A percentile compares a stretch with the other conserved stretches of the same genome.
Conservation (phyloP, 2,797 vertebrate species). For the Uromys caudimaculatus region DNA sequence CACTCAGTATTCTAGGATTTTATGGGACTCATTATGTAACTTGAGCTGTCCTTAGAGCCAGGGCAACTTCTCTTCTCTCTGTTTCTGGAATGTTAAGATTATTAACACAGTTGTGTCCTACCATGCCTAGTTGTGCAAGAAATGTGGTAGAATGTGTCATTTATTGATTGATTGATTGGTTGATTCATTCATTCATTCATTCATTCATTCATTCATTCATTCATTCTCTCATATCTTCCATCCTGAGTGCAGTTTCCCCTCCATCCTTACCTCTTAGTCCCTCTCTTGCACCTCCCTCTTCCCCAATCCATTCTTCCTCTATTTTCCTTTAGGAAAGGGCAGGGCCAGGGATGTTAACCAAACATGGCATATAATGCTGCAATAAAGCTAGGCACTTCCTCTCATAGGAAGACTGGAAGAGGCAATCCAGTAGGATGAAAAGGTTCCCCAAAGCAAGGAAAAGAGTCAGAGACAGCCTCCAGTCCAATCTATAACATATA, state of each 20-base stretch:
- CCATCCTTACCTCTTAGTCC: not conserved
- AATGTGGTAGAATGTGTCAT: not conserved
- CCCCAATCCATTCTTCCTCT: not conserved
- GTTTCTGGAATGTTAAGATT: no score
- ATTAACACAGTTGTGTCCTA: not conserved
- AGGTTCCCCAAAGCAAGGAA: not conserved
- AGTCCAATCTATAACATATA: not conserved
- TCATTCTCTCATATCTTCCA: not conserved
- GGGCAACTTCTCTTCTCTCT: not conserved
- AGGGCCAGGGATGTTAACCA: not conserved
- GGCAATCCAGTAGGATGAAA: not conserved
- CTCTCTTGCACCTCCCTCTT: not conserved
- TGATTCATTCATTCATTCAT: no score
- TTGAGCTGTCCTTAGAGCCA: not conserved
- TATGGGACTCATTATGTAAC: not conserved
- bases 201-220: not conserved
- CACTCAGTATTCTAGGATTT: not conserved
- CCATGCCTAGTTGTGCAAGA: not conserved
- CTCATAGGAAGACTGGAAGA: not conserved
- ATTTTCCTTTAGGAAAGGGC: not conserved
- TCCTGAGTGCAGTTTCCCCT: not conserved
- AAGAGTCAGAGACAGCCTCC: not conserved
- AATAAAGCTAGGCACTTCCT: not conserved
- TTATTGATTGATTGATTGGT: no score
- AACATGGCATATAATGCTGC: not conserved